phyloP scores from a whole-genome alignment of 2,797 vertebrate species.

The Meriones psammophilus region DNA sequence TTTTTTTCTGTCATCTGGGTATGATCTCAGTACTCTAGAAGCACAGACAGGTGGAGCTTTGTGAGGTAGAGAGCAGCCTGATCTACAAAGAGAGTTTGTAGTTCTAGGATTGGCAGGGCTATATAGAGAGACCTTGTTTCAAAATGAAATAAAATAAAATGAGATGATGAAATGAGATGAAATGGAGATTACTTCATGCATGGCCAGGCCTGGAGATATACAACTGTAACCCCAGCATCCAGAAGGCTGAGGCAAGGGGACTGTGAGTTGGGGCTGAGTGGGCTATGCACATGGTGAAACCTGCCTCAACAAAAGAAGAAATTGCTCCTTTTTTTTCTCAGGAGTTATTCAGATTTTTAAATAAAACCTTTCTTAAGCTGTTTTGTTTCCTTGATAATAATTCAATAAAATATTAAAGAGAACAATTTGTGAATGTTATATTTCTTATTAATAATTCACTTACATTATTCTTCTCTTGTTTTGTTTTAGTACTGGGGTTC shows the following conservation, averaged over 20 bases:
- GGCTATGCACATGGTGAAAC: neutral
- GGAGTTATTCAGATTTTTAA: neutral
- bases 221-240: neutral
- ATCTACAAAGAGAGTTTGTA: neutral
- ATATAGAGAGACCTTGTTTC: neutral
- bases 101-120: neutral
- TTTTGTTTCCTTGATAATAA: constrained; percentile 6
- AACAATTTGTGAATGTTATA: neutral
- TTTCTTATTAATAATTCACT: constrained; percentile 12
- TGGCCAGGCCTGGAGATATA: neutral
- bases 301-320: neutral
- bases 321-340: neutral
- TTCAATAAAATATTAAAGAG: constrained; percentile 9
- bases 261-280: neutral
- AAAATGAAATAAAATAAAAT: neutral
- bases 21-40: neutral
- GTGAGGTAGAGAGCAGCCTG: neutral
- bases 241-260: neutral
- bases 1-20: neutral
- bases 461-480: neutral
- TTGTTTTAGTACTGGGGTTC: neutral
- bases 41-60: neutral
- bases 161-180: neutral
- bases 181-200: neutral
- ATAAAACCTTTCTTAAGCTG: neutral